Percentiles rank a stretch among this genome's conserved stretches.
Evolutionary conservation across 1,140 invertebrate species (phyloP).

Genomic region (Hylyphantes graminicola): DNA sequence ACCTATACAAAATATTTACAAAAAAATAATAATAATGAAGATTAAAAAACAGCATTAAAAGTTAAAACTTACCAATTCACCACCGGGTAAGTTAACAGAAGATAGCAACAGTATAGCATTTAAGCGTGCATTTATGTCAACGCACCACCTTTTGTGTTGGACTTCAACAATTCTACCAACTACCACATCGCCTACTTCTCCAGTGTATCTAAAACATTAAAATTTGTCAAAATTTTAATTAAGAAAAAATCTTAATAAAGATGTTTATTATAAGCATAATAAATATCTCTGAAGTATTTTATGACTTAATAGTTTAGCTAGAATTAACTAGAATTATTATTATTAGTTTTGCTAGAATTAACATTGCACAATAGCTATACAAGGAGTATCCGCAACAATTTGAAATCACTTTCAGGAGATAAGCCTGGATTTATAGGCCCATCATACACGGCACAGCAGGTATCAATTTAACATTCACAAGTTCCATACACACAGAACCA

Average conservation of each 20-base stretch:
- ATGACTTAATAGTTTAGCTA: too few relatives aligned
- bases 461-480: too few relatives aligned
- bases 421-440: too few relatives aligned
- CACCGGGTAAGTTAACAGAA: slow-evolving; percentile 96
- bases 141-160: slow-evolving; percentile 90
- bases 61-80: slow-evolving; percentile 82
- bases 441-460: too few relatives aligned
- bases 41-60: too few relatives aligned
- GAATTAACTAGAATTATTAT: slow-evolving; percentile 10
- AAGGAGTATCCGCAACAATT: neutral
- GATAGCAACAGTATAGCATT: slow-evolving; percentile 90
- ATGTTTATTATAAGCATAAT: too few relatives aligned
- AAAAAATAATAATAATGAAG: too few relatives aligned
- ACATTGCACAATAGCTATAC: neutral
- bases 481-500: too few relatives aligned
- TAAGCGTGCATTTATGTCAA: slow-evolving; percentile 91
- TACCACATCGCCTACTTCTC: slow-evolving; percentile 97
- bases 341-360: neutral
- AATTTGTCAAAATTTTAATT: neutral
- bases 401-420: neutral
- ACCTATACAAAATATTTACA: too few relatives aligned
- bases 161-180: slow-evolving; percentile 94
- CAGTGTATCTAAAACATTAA: slow-evolving; percentile 69
- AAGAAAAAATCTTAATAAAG: neutral
- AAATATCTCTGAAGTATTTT: too few relatives aligned